These are phyloP conservation scores for Chymomyza fuscimana DNA, from an alignment of 2,888 invertebrate species.

Conservation along the genomic window DNA sequence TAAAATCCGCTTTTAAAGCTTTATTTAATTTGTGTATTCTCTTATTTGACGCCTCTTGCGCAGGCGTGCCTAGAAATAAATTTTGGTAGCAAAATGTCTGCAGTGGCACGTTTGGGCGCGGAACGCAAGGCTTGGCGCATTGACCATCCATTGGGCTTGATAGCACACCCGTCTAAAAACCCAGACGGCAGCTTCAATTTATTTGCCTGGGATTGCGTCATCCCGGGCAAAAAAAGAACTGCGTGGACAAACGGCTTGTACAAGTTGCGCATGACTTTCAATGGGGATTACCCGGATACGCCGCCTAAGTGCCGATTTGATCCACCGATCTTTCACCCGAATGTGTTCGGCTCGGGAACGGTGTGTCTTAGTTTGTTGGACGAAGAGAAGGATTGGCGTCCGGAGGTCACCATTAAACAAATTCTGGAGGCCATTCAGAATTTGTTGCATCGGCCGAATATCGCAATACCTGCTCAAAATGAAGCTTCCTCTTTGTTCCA, in stretches of 20 bases:
- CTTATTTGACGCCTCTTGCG: no score
- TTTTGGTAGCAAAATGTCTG: constrained; percentile 86
- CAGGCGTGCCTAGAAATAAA: no score
- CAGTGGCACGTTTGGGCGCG: constrained; percentile 98
- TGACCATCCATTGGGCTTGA: constrained; percentile 99
- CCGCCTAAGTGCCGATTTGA: constrained; percentile 99
- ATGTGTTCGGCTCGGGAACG: constrained; percentile 90
- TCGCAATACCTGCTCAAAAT: constrained; percentile 99
- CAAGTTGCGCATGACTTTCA: constrained; percentile 98
- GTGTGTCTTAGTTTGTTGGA: constrained; percentile 97
- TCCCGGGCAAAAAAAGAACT: constrained; percentile 98
- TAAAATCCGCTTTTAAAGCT: no score
- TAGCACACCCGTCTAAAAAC: constrained; percentile 96
- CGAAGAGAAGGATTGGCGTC: constrained; percentile 99
- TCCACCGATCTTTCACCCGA: constrained; percentile 98
- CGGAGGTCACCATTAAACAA: constrained; percentile 99
- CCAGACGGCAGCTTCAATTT: constrained; percentile 96
- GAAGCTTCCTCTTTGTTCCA: constrained; percentile 99
- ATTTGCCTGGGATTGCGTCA: constrained; percentile 99
- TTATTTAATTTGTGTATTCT: no score
- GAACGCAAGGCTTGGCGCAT: constrained; percentile 99
- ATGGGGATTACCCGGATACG: constrained; percentile 99
- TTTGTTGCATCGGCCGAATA: constrained; percentile 97
- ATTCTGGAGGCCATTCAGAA: constrained; percentile 98
- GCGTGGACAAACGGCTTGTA: constrained; percentile 99